These are phyloP conservation scores for Thysanoteuthis rhombus DNA, from an alignment of 2,888 invertebrate species.

Conservation along the genomic window DNA sequence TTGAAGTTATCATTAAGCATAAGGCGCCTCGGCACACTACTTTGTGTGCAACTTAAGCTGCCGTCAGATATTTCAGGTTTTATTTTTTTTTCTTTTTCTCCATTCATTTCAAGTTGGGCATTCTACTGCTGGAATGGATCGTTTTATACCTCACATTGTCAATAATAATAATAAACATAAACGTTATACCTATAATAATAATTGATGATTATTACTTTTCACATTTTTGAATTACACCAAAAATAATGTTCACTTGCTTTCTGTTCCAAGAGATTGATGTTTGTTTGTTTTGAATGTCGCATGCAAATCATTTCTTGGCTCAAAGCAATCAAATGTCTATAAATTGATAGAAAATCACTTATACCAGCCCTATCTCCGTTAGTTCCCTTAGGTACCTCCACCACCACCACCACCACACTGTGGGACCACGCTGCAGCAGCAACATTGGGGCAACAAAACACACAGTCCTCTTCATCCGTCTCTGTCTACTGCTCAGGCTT, in stretches of 20 bases:
- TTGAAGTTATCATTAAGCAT: not conserved
- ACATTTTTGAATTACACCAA: not conserved
- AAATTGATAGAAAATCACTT: slow-evolving; percentile 30
- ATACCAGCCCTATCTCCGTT: slow-evolving; percentile 30
- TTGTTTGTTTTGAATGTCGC: slow-evolving; percentile 23
- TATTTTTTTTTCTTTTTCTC: not conserved
- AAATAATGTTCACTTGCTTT: not conserved
- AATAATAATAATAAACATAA: no score
- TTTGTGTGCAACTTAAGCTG: no score
- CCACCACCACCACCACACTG: not conserved
- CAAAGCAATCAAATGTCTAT: slow-evolving; percentile 15
- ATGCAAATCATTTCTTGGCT: slow-evolving; percentile 25
- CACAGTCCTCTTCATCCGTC: slow-evolving; percentile 28
- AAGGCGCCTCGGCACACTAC: no score
- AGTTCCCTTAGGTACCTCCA: slow-evolving; percentile 33
- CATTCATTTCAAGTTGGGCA: not conserved
- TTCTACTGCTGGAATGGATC: not conserved
- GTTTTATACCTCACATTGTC: not conserved
- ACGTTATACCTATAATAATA: not conserved
- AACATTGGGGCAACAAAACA: slow-evolving; percentile 23
- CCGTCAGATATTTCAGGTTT: no score
- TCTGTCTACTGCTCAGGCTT: not conserved
- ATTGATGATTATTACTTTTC: not conserved
- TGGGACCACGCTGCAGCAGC: slow-evolving; percentile 20
- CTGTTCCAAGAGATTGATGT: slow-evolving; percentile 20